phyloP scores from a whole-genome alignment of 2,888 invertebrate species.

The Baccha elongata region DNA sequence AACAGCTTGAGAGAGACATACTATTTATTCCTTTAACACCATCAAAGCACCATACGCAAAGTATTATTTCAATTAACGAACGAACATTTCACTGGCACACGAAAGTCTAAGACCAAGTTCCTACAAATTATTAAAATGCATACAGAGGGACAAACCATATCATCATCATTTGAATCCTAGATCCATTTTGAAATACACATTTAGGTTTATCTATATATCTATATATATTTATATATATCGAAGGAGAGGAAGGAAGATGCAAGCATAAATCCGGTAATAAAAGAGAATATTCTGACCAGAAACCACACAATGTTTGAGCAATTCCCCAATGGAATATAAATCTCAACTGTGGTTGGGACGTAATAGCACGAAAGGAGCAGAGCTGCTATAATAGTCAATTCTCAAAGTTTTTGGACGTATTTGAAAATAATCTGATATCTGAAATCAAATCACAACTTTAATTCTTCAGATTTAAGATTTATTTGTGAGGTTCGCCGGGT shows the following conservation, averaged over 20 bases:
- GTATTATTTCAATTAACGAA: constrained; percentile 46
- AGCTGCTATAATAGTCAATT: constrained; percentile 12
- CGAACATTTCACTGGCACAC: constrained; percentile 15
- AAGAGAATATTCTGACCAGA: constrained; percentile 57
- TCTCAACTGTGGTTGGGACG: constrained; percentile 47
- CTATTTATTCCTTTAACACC: constrained; percentile 24
- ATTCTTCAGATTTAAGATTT: too few relatives aligned
- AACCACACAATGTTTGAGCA: constrained; percentile 60
- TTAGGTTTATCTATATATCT: constrained; percentile 25
- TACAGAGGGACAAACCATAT: constrained; percentile 17
- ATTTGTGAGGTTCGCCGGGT: too few relatives aligned
- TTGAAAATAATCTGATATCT: too few relatives aligned
- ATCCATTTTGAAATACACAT: constrained; percentile 47
- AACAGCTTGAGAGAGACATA: too few relatives aligned
- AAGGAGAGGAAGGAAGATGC: background rate
- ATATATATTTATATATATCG: background rate
- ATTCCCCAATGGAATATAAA: constrained; percentile 64
- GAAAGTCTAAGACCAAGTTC: background rate
- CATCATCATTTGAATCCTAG: constrained; percentile 39
- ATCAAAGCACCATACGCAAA: constrained; percentile 9
- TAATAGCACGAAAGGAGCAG: constrained; percentile 46
- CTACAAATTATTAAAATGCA: constrained; percentile 30
- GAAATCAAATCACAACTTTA: too few relatives aligned
- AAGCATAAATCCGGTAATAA: constrained; percentile 56
- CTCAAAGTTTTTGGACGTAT: background rate